Conservation (phyloP, 2,888 invertebrate genomes). For the Gari tellinella region DNA sequence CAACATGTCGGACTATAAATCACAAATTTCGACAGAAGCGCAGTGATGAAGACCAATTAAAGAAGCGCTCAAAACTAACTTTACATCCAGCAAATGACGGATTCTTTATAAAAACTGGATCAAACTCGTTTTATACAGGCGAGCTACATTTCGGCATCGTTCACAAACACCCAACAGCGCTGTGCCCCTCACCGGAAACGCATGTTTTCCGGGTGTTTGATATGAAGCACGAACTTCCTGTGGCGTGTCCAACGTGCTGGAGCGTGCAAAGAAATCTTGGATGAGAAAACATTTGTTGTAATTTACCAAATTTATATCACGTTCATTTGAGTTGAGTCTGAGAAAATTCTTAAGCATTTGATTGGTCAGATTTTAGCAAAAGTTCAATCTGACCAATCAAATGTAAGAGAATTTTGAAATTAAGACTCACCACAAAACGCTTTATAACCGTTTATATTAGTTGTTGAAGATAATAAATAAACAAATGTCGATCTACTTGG, state of each 20-base stretch:
- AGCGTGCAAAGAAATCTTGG: slow-evolving; percentile 59
- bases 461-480: too few species aligned
- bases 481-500: too few species aligned
- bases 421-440: too few species aligned
- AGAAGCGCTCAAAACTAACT: slow-evolving; percentile 4
- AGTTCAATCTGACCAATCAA: too few species aligned
- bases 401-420: too few species aligned
- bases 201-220: slow-evolving; percentile 37
- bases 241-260: slow-evolving; percentile 69
- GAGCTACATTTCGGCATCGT: slow-evolving; percentile 26
- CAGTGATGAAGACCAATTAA: slow-evolving; percentile 6
- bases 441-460: too few species aligned
- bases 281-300: too few species aligned
- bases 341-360: too few species aligned
- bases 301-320: too few species aligned
- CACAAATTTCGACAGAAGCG: slow-evolving; percentile 19
- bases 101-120: slow-evolving; percentile 54
- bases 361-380: too few species aligned
- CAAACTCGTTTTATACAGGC: slow-evolving; percentile 27
- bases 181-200: slow-evolving; percentile 56
- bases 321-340: too few species aligned
- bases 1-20: slow-evolving; percentile 54
- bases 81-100: slow-evolving; percentile 40
- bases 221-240: slow-evolving; percentile 46
- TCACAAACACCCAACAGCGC: slow-evolving; percentile 36